Conservation (phyloP, 1,140 invertebrate genomes). For the Microplitis demolitor region DNA sequence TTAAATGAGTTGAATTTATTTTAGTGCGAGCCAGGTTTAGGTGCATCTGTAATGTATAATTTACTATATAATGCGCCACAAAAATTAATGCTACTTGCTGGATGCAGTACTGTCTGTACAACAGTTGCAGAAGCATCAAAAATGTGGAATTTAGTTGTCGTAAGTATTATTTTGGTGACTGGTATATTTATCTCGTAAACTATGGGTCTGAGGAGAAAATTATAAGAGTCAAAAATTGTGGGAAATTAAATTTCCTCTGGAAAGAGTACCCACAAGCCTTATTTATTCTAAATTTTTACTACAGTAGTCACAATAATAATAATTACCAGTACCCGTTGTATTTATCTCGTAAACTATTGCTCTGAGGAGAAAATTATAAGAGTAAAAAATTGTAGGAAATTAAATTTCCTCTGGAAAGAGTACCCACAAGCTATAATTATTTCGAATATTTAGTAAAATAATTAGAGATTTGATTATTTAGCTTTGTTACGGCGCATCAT, state of each 20-base stretch:
- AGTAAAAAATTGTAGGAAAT: too few relatives aligned
- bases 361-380: too few relatives aligned
- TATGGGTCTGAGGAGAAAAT: too few relatives aligned
- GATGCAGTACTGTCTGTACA: slow-evolving; percentile 99
- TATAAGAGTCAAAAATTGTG: too few relatives aligned
- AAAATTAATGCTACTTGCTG: slow-evolving; percentile 94
- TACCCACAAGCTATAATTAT: background rate
- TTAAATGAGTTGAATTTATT: slow-evolving; percentile 50
- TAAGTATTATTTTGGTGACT: slow-evolving; percentile 65
- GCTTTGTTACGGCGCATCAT: slow-evolving; percentile 98
- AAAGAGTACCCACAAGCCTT: background rate
- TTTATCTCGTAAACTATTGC: background rate
- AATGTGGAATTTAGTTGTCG: slow-evolving; percentile 99
- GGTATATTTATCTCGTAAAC: slow-evolving; percentile 1
- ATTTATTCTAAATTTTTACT: too few relatives aligned
- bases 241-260: background rate
- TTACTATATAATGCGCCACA: slow-evolving; percentile 94
- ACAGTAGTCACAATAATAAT: too few relatives aligned
- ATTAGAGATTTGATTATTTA: slow-evolving; percentile 48
- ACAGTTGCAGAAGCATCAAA: slow-evolving; percentile 98
- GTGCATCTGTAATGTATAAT: slow-evolving; percentile 98
- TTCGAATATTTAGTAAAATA: slow-evolving; percentile 10
- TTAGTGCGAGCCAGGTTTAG: slow-evolving; percentile 97
- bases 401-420: background rate
- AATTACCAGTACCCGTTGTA: too few relatives aligned